A percentile compares a stretch with the other conserved stretches of the same genome.
Evolutionary conservation across 2,797 vertebrate genomes (phyloP).

Genomic region (Thalassophryne amazonica): DNA sequence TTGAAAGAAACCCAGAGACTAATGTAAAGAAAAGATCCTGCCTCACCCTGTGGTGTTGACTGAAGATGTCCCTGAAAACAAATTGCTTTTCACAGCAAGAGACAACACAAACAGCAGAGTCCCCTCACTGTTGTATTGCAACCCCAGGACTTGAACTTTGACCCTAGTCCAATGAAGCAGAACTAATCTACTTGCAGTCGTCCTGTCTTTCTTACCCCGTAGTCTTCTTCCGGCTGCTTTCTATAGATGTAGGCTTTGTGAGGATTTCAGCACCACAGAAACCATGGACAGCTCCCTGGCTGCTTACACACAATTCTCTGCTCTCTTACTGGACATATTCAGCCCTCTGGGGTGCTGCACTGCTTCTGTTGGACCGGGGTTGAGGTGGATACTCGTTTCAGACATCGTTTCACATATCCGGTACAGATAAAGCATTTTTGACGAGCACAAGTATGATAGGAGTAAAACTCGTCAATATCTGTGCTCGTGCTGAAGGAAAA

Average conservation of each 20-base stretch:
- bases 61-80: slow-evolving; percentile 43
- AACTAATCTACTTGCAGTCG: slow-evolving; percentile 43
- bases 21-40: background rate
- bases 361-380: slow-evolving; percentile 22
- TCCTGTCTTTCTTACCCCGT: background rate
- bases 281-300: slow-evolving; percentile 46
- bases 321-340: slow-evolving; percentile 15
- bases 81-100: slow-evolving; percentile 47
- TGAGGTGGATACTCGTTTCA: too few species aligned
- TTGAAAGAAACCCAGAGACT: slow-evolving; percentile 20
- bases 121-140: slow-evolving; percentile 4
- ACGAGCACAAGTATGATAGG: too few species aligned
- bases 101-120: slow-evolving; percentile 25
- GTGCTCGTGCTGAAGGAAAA: too few species aligned
- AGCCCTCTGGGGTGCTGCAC: slow-evolving; percentile 12
- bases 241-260: background rate
- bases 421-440: too few species aligned
- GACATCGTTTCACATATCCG: too few species aligned
- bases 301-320: slow-evolving; percentile 8
- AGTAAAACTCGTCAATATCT: too few species aligned
- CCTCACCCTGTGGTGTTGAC: slow-evolving; percentile 8
- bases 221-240: slow-evolving; percentile 24
- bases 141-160: slow-evolving; percentile 32
- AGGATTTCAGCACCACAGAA: slow-evolving; percentile 49
- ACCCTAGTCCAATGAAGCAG: slow-evolving; percentile 42